Evolutionary conservation across 2,113 vertebrate genomes (phyloP).

Genomic region (Agelaius tricolor): DNA sequence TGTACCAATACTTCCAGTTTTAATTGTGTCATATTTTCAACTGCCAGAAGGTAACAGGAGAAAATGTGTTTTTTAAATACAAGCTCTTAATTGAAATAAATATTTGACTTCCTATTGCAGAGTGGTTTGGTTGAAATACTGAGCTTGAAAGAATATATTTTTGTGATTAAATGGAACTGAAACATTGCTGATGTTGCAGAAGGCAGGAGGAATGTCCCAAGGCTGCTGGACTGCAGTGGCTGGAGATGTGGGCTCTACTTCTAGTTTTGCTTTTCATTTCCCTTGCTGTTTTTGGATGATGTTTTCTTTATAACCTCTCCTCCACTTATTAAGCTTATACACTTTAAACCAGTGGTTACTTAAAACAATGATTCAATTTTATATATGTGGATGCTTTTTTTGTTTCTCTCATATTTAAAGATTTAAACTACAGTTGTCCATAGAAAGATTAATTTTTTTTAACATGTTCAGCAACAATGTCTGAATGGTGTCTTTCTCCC

Average conservation of each 20-base stretch:
- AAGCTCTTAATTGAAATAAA: not conserved
- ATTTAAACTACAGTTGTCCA: not conserved
- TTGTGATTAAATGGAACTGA: not conserved
- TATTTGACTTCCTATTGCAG: slow-evolving; percentile 12
- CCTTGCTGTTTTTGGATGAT: not conserved
- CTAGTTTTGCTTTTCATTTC: slow-evolving; percentile 3
- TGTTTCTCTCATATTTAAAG: not conserved
- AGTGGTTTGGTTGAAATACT: not conserved
- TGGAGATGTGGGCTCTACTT: not conserved
- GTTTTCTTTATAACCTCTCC: not conserved
- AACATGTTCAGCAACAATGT: not conserved
- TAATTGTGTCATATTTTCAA: not conserved
- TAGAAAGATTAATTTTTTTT: not conserved
- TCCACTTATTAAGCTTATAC: not conserved
- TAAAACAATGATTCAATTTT: not conserved
- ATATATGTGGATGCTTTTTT: not conserved
- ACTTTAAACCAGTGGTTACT: not conserved
- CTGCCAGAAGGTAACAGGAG: not conserved
- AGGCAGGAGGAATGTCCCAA: not conserved
- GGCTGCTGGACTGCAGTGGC: not conserved
- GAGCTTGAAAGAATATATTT: not conserved
- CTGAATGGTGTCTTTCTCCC: not conserved
- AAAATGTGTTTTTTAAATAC: not conserved
- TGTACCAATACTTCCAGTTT: not conserved
- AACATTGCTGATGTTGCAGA: not conserved